A percentile compares a stretch with the other conserved stretches of the same genome.
These are phyloP conservation scores for Synanthedon vespiformis DNA, from an alignment of 2,888 invertebrate species.

Conservation along the genomic window DNA sequence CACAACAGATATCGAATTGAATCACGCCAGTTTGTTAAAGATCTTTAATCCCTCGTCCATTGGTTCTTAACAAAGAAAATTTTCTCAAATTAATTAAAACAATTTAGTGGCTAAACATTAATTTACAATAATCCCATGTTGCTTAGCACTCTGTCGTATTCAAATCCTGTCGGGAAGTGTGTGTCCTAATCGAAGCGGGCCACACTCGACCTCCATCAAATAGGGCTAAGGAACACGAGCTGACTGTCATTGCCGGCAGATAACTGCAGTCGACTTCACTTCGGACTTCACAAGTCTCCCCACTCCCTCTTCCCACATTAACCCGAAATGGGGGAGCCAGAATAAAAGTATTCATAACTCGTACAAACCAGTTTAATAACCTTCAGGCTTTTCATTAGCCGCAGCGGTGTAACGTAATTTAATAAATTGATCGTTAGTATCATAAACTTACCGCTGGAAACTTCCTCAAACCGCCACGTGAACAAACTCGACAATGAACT, in stretches of 20 bases:
- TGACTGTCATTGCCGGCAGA: constrained; percentile 37
- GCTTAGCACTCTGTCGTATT: constrained; percentile 37
- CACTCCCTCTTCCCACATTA: not conserved
- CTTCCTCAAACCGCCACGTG: constrained; percentile 32
- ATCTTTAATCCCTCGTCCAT: not conserved
- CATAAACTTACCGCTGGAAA: constrained; percentile 33
- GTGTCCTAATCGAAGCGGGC: constrained; percentile 45
- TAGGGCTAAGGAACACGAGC: constrained; percentile 41
- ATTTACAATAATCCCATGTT: constrained; percentile 24
- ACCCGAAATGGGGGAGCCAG: not conserved
- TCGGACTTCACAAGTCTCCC: constrained; percentile 2
- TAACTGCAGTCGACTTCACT: constrained; percentile 18
- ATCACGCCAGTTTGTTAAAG: too few relatives aligned
- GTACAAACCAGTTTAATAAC: constrained; percentile 16
- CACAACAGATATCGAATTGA: too few relatives aligned
- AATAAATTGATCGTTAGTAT: constrained; percentile 41
- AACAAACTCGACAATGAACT: constrained; percentile 32
- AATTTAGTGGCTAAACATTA: too few relatives aligned
- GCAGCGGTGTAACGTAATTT: constrained; percentile 34
- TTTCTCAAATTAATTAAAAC: not conserved
- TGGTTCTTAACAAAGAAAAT: not conserved
- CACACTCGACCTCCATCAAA: constrained; percentile 60
- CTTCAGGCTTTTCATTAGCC: constrained; percentile 27
- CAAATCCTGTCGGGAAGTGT: constrained; percentile 40
- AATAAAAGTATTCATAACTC: constrained; percentile 18